Conservation (phyloP, 2,888 invertebrate genomes). For the Megamerina dolium region DNA sequence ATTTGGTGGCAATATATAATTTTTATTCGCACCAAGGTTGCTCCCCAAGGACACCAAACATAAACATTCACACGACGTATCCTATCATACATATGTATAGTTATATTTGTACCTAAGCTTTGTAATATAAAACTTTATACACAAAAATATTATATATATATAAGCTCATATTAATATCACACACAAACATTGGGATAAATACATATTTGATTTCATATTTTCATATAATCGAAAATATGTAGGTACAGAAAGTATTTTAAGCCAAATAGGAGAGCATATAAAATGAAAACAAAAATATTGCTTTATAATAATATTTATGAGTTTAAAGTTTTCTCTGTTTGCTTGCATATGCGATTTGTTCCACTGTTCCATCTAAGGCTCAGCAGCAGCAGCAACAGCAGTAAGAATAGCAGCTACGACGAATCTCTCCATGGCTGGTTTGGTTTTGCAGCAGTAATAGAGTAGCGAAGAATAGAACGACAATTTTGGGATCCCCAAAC, state of each 20-base stretch:
- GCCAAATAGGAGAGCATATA: no score
- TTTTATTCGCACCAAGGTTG: slow-evolving; percentile 48
- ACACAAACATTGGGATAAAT: slow-evolving; percentile 12
- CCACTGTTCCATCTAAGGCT: slow-evolving; percentile 21
- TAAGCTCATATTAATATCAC: slow-evolving; percentile 39
- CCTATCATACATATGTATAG: slow-evolving; percentile 7
- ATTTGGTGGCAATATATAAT: slow-evolving; percentile 46
- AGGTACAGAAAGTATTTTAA: no score
- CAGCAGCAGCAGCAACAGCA: no score
- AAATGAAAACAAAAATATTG: no score
- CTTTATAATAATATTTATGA: no score
- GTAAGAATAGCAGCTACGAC: no score
- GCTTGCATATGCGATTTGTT: neutral
- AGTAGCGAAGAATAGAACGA: slow-evolving; percentile 42
- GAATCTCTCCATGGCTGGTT: no score
- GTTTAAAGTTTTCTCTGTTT: no score
- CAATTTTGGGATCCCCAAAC: slow-evolving; percentile 49
- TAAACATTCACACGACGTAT: slow-evolving; percentile 10
- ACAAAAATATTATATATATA: slow-evolving; percentile 41
- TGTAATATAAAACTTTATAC: slow-evolving; percentile 42
- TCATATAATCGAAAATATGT: no score
- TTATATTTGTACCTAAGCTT: slow-evolving; percentile 20
- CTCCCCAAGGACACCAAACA: slow-evolving; percentile 37
- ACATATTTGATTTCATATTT: neutral
- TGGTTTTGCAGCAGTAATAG: no score